Evolutionary conservation across 1,140 invertebrate species (phyloP).

Genomic region (Caenorhabditis inopinata): DNA sequence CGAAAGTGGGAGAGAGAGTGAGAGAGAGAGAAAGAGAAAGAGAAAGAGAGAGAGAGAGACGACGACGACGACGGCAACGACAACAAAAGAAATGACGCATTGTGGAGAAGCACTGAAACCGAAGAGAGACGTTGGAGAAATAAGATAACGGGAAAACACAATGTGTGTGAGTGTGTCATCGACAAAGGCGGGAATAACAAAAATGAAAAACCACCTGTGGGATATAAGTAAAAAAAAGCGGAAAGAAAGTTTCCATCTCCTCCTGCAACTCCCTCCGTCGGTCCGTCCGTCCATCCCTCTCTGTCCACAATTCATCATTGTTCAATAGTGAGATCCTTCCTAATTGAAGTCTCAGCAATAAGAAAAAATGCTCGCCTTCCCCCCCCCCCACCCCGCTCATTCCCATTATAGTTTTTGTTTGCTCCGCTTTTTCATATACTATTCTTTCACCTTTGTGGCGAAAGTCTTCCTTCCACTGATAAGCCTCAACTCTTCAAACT

Average conservation of each 20-base stretch:
- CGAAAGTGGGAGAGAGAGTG: not conserved
- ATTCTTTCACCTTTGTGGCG: too few relatives aligned
- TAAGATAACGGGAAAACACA: constrained; percentile 23
- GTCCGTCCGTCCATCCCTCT: too few relatives aligned
- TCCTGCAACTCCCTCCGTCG: too few relatives aligned
- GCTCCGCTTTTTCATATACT: too few relatives aligned
- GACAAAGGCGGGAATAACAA: constrained; percentile 17
- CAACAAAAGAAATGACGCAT: constrained; percentile 19
- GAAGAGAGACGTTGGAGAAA: not conserved
- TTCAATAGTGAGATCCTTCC: not conserved
- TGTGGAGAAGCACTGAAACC: not conserved
- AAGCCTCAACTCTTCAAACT: too few relatives aligned
- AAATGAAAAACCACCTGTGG: constrained; percentile 31
- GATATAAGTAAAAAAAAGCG: not conserved
- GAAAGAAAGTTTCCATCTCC: constrained; percentile 1
- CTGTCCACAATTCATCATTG: not conserved
- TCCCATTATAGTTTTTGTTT: too few relatives aligned
- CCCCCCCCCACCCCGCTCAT: too few relatives aligned
- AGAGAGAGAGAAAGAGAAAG: not conserved
- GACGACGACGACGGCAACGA: too few relatives aligned
- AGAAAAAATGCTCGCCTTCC: too few relatives aligned
- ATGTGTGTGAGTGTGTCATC: not conserved
- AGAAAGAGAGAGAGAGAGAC: too few relatives aligned
- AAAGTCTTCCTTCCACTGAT: too few relatives aligned
- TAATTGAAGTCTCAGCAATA: not conserved